These are phyloP conservation scores for Thalpophila matura DNA, from an alignment of 2,888 invertebrate genomes.

Conservation along the genomic window DNA sequence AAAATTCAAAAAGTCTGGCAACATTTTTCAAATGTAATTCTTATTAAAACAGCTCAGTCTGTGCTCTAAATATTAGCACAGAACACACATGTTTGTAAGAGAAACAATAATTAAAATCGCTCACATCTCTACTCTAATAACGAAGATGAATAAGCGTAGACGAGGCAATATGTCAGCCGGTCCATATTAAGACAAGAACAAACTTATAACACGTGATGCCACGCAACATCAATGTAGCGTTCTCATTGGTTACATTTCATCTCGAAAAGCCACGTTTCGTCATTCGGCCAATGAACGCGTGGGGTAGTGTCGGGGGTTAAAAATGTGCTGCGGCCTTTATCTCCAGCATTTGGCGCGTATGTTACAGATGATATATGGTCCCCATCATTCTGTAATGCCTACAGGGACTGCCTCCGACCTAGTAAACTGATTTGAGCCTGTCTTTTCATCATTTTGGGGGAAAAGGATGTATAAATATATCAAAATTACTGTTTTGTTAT, in stretches of 20 bases:
- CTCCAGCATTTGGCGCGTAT: constrained; percentile 27
- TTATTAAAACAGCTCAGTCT: constrained; percentile 10
- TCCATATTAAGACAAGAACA: constrained; percentile 22
- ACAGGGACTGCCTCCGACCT: constrained; percentile 22
- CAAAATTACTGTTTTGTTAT: constrained; percentile 1
- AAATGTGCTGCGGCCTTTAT: too few relatives aligned
- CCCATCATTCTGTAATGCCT: constrained; percentile 45
- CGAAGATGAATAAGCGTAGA: constrained; percentile 53
- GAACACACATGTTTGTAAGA: background rate
- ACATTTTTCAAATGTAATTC: background rate
- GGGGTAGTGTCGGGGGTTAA: too few relatives aligned
- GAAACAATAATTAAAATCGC: constrained; percentile 26
- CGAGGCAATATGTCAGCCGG: constrained; percentile 42
- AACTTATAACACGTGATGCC: too few relatives aligned
- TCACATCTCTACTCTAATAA: constrained; percentile 33
- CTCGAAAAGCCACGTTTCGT: too few relatives aligned
- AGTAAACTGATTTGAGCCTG: constrained; percentile 4
- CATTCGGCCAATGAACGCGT: too few relatives aligned
- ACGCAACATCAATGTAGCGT: too few relatives aligned
- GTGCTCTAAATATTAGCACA: background rate
- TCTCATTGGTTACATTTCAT: too few relatives aligned
- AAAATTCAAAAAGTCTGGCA: constrained; percentile 17
- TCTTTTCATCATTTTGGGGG: background rate
- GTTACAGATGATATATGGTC: constrained; percentile 55
- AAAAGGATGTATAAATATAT: background rate